Conservation (phyloP, 2,888 invertebrate genomes). For the Temnothorax unifasciatus region DNA sequence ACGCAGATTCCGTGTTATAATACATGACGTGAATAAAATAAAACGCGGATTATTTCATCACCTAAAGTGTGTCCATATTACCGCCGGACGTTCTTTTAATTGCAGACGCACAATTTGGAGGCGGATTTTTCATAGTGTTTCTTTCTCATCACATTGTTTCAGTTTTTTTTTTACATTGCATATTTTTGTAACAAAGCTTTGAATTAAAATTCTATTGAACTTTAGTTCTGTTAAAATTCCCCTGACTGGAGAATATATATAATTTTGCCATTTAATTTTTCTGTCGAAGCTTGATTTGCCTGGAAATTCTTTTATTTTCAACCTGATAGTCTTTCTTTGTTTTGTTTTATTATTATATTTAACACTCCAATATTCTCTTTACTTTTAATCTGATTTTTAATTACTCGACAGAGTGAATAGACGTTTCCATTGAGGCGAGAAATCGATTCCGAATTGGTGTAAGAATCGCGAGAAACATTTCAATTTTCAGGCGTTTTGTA, state of each 20-base stretch:
- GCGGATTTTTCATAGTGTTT: not conserved
- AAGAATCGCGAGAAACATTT: not conserved
- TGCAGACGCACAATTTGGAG: not conserved
- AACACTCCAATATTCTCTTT: not conserved
- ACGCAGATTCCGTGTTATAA: not conserved
- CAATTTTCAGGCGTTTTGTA: not conserved
- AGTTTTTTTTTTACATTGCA: not conserved
- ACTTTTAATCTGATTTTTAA: slow-evolving; percentile 8
- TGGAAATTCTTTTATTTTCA: not conserved
- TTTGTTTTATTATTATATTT: slow-evolving; percentile 1
- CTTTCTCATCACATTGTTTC: not conserved
- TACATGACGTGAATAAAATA: slow-evolving; percentile 4
- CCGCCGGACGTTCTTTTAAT: not conserved
- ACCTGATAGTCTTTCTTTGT: not conserved
- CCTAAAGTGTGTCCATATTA: not conserved
- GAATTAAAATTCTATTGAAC: slow-evolving; percentile 9
- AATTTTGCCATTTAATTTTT: slow-evolving; percentile 9
- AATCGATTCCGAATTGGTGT: not conserved
- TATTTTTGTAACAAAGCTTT: slow-evolving; percentile 1
- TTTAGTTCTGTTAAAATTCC: not conserved
- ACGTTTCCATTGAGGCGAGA: no score
- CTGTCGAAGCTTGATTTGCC: not conserved
- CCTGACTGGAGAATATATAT: not conserved
- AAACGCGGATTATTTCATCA: slow-evolving; percentile 17
- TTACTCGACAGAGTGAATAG: not conserved